phyloP scores from a whole-genome alignment of 2,888 invertebrate genomes.

The Cheiracanthium punctorium region DNA sequence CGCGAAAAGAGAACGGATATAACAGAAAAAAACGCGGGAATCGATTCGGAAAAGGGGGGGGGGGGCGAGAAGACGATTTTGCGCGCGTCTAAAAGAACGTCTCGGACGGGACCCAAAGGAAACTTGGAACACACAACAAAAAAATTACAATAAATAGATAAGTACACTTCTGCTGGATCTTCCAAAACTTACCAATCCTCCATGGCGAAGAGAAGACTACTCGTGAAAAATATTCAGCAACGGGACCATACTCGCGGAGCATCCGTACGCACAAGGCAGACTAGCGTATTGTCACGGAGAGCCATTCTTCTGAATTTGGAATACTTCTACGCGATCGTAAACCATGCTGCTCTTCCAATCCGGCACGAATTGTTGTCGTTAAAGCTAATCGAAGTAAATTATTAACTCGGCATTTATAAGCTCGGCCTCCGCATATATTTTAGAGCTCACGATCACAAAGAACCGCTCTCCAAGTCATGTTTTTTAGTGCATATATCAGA shows the following conservation, averaged over 20 bases:
- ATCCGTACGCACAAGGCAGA: slow-evolving; percentile 13
- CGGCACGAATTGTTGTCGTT: slow-evolving; percentile 20
- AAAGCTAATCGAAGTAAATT: slow-evolving; percentile 55
- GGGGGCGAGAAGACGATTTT: no score
- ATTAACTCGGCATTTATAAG: slow-evolving; percentile 53
- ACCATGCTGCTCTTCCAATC: slow-evolving; percentile 48
- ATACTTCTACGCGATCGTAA: slow-evolving; percentile 59
- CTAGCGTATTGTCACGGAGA: slow-evolving; percentile 32
- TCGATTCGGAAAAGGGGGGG: slow-evolving; percentile 2
- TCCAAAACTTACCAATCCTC: slow-evolving; percentile 52
- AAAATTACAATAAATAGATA: no score
- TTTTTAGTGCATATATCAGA: neutral
- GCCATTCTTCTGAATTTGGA: slow-evolving; percentile 38
- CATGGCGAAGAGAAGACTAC: slow-evolving; percentile 21
- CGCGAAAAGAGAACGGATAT: neutral
- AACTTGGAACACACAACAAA: neutral
- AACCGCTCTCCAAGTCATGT: neutral
- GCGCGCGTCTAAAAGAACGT: neutral
- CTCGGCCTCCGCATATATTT: slow-evolving; percentile 25
- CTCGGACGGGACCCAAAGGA: neutral
- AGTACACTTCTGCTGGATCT: neutral
- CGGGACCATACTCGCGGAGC: slow-evolving; percentile 22
- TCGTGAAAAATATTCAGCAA: neutral
- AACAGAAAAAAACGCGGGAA: slow-evolving; percentile 30
- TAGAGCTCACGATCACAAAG: slow-evolving; percentile 32